A percentile compares a stretch with the other conserved stretches of the same genome.
Conservation (phyloP, 2,888 invertebrate species). For the Amaurobius ferox region DNA sequence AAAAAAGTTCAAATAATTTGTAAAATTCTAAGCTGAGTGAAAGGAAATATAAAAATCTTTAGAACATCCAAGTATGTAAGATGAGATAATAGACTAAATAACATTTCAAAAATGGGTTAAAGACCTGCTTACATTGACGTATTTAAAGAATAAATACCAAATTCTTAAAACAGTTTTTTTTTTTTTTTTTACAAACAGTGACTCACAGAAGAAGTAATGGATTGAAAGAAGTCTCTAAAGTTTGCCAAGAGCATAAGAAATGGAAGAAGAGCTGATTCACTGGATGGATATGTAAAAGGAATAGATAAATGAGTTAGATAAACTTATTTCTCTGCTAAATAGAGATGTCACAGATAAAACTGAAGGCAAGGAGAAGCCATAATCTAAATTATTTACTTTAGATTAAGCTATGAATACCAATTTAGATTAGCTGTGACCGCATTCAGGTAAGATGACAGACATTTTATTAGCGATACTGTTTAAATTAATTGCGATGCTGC, state of each 20-base stretch:
- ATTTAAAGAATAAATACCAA: neutral
- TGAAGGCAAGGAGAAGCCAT: neutral
- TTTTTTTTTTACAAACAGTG: slow-evolving; percentile 19
- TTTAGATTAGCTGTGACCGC: no score
- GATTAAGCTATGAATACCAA: neutral
- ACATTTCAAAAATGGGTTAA: no score
- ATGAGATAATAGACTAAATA: no score
- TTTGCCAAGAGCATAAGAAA: slow-evolving; percentile 25
- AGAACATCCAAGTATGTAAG: no score
- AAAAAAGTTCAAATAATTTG: no score
- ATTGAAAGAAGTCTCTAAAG: neutral
- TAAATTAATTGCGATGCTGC: no score
- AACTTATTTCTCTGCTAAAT: neutral
- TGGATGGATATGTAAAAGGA: slow-evolving; percentile 1
- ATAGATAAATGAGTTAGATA: slow-evolving; percentile 2
- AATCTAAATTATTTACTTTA: no score
- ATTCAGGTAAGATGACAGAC: no score
- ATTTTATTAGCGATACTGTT: no score
- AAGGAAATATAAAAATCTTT: no score
- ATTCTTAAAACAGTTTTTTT: neutral
- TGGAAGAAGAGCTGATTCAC: slow-evolving; percentile 13
- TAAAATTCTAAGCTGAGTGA: no score
- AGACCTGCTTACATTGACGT: neutral
- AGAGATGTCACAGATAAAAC: neutral
- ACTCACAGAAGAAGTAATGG: slow-evolving; percentile 21